phyloP scores from a whole-genome alignment of 2,888 invertebrate species.

The Himalopsyche kuldschensis region DNA sequence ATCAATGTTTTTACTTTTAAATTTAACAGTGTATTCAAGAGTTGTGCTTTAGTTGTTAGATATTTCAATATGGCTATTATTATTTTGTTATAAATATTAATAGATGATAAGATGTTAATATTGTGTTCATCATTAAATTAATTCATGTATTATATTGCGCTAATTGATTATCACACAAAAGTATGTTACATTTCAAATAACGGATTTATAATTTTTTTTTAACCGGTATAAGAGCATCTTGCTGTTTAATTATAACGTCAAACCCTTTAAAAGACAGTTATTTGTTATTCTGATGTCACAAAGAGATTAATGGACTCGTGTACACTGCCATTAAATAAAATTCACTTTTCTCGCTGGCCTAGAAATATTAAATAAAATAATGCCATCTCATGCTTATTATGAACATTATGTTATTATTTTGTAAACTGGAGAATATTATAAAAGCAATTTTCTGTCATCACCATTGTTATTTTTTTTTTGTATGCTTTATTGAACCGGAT shows the following conservation, averaged over 20 bases:
- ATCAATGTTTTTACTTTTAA: neutral
- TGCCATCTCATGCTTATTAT: no score
- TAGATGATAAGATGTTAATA: neutral
- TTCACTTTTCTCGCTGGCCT: neutral
- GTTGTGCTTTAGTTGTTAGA: neutral
- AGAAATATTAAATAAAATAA: neutral
- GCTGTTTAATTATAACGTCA: neutral
- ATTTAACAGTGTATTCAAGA: neutral
- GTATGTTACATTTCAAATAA: neutral
- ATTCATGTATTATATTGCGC: neutral
- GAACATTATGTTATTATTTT: no score
- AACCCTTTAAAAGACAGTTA: neutral
- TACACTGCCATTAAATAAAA: neutral
- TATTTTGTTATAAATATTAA: neutral
- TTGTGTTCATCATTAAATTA: neutral
- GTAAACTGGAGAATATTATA: no score
- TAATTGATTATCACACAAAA: neutral
- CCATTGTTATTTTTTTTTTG: no score
- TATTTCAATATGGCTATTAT: neutral
- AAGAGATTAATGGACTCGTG: neutral
- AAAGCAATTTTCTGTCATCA: no score
- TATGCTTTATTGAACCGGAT: no score
- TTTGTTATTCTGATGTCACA: neutral
- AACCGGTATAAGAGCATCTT: neutral
- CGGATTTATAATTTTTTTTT: neutral